Conservation (phyloP, 2,888 invertebrate species). For the Invenusta paracnida region DNA sequence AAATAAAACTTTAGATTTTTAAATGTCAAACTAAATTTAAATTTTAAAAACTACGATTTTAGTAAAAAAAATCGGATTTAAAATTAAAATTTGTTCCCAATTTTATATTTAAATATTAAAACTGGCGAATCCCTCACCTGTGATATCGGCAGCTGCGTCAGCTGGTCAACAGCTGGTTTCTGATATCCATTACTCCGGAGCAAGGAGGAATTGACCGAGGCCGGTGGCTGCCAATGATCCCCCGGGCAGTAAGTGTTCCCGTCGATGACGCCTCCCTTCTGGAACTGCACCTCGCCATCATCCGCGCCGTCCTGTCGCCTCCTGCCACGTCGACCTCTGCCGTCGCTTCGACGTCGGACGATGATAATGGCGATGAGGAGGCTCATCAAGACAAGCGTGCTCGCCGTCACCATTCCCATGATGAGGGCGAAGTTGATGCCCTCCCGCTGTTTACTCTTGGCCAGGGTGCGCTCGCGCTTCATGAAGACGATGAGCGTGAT, state of each 20-base stretch:
- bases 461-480: not conserved
- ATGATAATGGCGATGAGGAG: not conserved
- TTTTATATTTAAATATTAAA: too few relatives aligned
- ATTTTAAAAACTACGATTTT: too few relatives aligned
- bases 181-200: constrained; percentile 4
- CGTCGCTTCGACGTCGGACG: not conserved
- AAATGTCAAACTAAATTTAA: too few relatives aligned
- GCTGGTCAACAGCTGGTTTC: not conserved
- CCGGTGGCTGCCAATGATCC: not conserved
- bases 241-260: constrained; percentile 6
- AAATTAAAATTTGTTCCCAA: too few relatives aligned
- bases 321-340: not conserved
- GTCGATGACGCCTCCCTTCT: not conserved
- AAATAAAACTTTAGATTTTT: too few relatives aligned
- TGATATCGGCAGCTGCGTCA: not conserved
- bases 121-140: too few relatives aligned
- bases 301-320: not conserved
- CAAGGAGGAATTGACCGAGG: not conserved
- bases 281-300: not conserved
- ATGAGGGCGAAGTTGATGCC: constrained; percentile 6
- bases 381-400: not conserved
- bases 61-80: too few relatives aligned
- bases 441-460: not conserved
- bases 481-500: not conserved
- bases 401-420: constrained; percentile 8